These are phyloP conservation scores for Neocrepidodera transversa DNA, from an alignment of 2,888 invertebrate genomes.

Conservation along the genomic window DNA sequence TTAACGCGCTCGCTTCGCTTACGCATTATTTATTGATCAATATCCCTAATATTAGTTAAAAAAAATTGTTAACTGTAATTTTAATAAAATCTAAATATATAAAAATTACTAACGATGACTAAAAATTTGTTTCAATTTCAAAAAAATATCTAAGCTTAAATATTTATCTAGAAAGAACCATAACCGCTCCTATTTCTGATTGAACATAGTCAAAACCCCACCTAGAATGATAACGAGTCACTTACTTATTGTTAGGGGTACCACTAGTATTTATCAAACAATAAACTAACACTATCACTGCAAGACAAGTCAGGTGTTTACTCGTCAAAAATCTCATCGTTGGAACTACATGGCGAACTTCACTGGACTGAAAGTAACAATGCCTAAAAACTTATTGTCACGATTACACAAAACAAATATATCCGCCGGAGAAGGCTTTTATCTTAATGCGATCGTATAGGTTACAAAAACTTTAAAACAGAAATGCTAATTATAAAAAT, in stretches of 20 bases:
- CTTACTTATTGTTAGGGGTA: conserved; percentile 41
- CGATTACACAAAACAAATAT: conserved; percentile 37
- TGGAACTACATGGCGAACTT: conserved; percentile 43
- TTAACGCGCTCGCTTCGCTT: too few relatives aligned
- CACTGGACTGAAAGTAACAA: conserved; percentile 37
- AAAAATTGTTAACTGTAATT: too few relatives aligned
- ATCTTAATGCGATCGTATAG: conserved; percentile 6
- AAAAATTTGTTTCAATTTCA: too few relatives aligned
- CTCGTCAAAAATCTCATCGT: conserved; percentile 42
- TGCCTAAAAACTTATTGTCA: conserved; percentile 30
- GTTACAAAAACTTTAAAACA: not conserved
- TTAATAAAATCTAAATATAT: too few relatives aligned
- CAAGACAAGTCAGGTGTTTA: conserved; percentile 35
- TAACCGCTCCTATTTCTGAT: conserved; percentile 15
- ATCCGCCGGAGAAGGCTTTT: conserved; percentile 9
- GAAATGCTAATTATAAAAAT: too few relatives aligned
- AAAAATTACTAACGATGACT: too few relatives aligned
- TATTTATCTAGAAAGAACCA: not conserved
- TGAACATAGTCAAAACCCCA: conserved; percentile 20
- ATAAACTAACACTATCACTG: conserved; percentile 40
- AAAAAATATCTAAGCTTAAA: too few relatives aligned
- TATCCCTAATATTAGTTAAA: too few relatives aligned
- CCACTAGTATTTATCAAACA: conserved; percentile 39
- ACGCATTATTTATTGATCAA: too few relatives aligned
- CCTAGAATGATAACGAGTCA: conserved; percentile 19